phyloP scores from a whole-genome alignment of 2,888 invertebrate species.

The Minunthozetes semirufus region DNA sequence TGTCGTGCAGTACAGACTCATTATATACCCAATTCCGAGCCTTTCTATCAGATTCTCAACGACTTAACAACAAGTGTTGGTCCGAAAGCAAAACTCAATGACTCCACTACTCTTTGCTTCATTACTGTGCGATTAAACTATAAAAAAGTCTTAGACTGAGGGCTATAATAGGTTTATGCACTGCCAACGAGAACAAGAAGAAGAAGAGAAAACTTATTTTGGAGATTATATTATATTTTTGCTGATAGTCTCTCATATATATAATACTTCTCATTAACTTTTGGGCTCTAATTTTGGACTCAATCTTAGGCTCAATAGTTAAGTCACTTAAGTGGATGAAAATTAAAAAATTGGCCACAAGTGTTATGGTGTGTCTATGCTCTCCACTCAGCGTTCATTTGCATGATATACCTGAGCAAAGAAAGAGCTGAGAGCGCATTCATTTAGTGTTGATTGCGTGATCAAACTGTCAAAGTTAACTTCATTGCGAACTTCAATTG shows the following conservation, averaged over 20 bases:
- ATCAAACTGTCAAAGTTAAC: slow-evolving; percentile 32
- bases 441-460: slow-evolving; percentile 22
- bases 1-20: neutral
- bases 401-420: neutral
- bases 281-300: neutral
- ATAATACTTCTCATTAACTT: slow-evolving; percentile 5
- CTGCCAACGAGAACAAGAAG: neutral
- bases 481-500: slow-evolving; percentile 26
- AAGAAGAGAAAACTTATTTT: neutral
- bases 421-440: neutral
- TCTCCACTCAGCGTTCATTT: neutral
- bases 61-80: neutral
- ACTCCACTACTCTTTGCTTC: no score
- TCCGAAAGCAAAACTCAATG: neutral
- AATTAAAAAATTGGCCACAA: slow-evolving; percentile 26
- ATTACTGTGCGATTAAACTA: no score
- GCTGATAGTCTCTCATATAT: neutral
- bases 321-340: slow-evolving; percentile 13
- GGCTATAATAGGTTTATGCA: neutral
- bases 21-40: neutral
- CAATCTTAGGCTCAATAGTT: neutral
- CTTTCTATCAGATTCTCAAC: neutral
- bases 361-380: neutral
- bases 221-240: slow-evolving; percentile 7
- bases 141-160: neutral